Percentiles rank a stretch among this genome's conserved stretches.
These are phyloP conservation scores for Actinostola sp. DNA, from an alignment of 92 coral and sea anemone species.

Conservation along the genomic window DNA sequence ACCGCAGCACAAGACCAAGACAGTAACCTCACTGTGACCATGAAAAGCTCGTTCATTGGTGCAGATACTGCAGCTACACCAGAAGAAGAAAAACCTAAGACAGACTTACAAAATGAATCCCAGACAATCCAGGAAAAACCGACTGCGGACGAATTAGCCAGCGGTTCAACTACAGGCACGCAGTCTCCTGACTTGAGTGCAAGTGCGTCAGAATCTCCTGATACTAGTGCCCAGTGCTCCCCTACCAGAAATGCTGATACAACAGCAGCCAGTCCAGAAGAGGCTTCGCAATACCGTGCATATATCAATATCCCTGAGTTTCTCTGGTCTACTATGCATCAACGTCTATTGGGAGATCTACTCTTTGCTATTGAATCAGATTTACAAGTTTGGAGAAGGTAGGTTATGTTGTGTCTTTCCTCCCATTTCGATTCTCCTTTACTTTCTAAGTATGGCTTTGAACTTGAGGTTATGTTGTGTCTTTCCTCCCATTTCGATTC, in stretches of 20 bases:
- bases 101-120: too few species aligned
- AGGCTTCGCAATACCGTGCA: conserved; percentile 62
- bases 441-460: too few species aligned
- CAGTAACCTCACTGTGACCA: conserved; percentile 62
- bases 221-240: conserved; percentile 39
- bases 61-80: conserved; percentile 24
- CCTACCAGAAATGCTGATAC: conserved; percentile 45
- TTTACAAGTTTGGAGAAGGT: conserved; percentile 99
- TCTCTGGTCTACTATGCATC: conserved; percentile 97
- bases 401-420: neutral
- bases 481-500: too few species aligned
- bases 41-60: conserved; percentile 82
- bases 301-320: conserved; percentile 92
- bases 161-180: conserved; percentile 31
- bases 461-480: too few species aligned
- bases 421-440: too few species aligned
- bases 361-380: conserved; percentile 97
- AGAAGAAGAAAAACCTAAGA: conserved; percentile 1
- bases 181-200: conserved; percentile 32
- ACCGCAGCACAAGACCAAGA: conserved; percentile 66
- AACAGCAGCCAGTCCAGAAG: conserved; percentile 46
- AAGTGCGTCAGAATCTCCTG: conserved; percentile 37
- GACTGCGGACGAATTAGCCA: conserved; percentile 36
- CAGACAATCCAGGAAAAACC: neutral
- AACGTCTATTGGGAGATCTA: conserved; percentile 89